Conservation (phyloP, 2,888 invertebrate species). For the Drosophila mimica region DNA sequence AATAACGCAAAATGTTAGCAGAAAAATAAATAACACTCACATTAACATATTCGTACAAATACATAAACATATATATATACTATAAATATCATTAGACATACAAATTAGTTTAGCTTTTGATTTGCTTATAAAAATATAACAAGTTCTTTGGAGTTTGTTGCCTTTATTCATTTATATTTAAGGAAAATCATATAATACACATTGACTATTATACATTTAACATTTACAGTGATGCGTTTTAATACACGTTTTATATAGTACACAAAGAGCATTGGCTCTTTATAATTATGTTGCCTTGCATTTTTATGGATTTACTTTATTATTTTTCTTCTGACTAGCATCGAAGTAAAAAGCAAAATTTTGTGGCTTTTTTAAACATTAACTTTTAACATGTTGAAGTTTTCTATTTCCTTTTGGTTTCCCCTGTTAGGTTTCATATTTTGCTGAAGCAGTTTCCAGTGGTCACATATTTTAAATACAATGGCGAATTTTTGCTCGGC, state of each 20-base stretch:
- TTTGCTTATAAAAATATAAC: conserved; percentile 76
- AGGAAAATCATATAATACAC: conserved; percentile 61
- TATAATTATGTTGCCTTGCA: conserved; percentile 21
- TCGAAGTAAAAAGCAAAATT: conserved; percentile 37
- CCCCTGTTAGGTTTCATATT: conserved; percentile 25
- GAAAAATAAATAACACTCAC: conserved; percentile 67
- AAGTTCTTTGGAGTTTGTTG: conserved; percentile 71
- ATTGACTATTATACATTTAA: conserved; percentile 52
- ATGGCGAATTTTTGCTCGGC: conserved; percentile 43
- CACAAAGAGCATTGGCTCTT: conserved; percentile 55
- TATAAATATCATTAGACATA: conserved; percentile 55
- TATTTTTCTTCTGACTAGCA: conserved; percentile 39
- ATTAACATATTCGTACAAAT: conserved; percentile 37
- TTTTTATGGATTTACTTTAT: conserved; percentile 15
- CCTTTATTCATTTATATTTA: conserved; percentile 42
- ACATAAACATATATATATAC: conserved; percentile 46
- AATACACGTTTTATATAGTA: conserved; percentile 40
- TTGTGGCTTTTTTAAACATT: conserved; percentile 31
- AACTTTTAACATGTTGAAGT: conserved; percentile 21
- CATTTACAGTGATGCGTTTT: conserved; percentile 52
- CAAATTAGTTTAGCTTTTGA: conserved; percentile 55
- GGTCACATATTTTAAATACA: conserved; percentile 42
- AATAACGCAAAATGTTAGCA: conserved; percentile 48
- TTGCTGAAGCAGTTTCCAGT: conserved; percentile 19
- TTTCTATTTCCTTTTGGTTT: conserved; percentile 7